Base-by-base conservation (phyloP, 2,888 invertebrate species). In the Drosophila meridionalis region DNA sequence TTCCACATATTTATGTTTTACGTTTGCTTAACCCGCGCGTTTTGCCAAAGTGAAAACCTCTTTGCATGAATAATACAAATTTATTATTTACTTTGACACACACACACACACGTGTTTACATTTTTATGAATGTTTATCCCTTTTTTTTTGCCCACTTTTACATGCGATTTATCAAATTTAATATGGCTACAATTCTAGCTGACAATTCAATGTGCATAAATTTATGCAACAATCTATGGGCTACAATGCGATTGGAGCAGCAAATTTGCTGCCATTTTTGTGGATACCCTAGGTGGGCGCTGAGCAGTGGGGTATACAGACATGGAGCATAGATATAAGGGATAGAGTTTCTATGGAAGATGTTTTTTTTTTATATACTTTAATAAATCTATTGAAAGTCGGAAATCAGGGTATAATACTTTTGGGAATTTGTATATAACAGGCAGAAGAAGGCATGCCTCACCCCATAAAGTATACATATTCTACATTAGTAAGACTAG, bases 101-200 rank as follows among this genome's bases (percentile, higher is more conserved):
- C 65, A 47, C 30, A 43, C 53, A 38, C 6, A 40, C 9, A 48
- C 20, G 26, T 26, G 1, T 14, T 34, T 9, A 52, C 43, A 53
- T 20, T 36, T 40, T 9, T 11, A 34, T 14, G 12, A 36, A n/a
- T 48, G 26, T 43, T 26, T 9, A 34, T 69, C 9, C 20, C 12
- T 30, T 50, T 38, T 62, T n/a, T 43, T 62, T 52, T 52, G 66
- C 69, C 72, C 63, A 77, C 59, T 76, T 72, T 68, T 69, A 72
- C 74, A 74, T 75, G 78, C 88, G 87, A 80, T 86, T 88, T 73
- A 88, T 86, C 78, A 88, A 80, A 84, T 78, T 76, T 75, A 77
- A 68, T 71, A 75, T 66, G 60, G 36, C 60, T 52, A 73, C 87
- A 78, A 82, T 79, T 87, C 75, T 73, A 82, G 85, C 72, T 75